phyloP scores from a whole-genome alignment of 2,113 vertebrate species.

The Nesogale talazaci region DNA sequence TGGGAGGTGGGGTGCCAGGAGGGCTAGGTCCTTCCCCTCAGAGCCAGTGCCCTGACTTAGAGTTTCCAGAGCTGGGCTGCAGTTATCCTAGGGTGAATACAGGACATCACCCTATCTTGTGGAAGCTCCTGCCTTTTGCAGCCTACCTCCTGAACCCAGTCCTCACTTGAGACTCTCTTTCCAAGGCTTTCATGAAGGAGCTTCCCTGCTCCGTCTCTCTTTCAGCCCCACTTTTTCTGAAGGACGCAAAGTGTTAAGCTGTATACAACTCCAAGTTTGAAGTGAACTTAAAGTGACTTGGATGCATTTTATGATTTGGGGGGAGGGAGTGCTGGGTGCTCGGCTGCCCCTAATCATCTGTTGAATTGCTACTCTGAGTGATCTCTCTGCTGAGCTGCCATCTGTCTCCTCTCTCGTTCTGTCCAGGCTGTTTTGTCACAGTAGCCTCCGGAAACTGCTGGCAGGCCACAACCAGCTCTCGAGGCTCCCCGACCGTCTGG shows the following conservation, averaged over 20 bases:
- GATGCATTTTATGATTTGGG: background rate
- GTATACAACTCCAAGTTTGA: slow-evolving; percentile 1
- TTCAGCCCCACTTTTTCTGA: background rate
- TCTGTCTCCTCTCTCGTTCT: slow-evolving; percentile 56
- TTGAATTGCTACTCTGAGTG: background rate
- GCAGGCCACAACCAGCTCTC: slow-evolving; percentile 93
- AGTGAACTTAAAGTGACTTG: background rate
- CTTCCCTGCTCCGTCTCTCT: background rate
- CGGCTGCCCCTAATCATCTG: background rate
- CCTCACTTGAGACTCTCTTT: background rate
- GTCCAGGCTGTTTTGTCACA: slow-evolving; percentile 93
- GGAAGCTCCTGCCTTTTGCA: background rate
- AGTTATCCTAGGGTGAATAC: background rate
- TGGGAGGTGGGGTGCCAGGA: no score
- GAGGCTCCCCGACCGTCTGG: slow-evolving; percentile 93
- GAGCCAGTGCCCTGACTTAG: background rate
- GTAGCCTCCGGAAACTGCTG: slow-evolving; percentile 95
- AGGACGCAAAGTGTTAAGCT: background rate
- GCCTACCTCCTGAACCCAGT: no score
- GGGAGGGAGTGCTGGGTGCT: background rate
- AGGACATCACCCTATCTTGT: background rate
- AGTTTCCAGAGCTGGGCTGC: background rate
- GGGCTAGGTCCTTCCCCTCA: background rate
- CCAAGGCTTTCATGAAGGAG: background rate
- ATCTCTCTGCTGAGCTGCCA: slow-evolving; percentile 25